Evolutionary conservation across 2,888 invertebrate species (phyloP).

Genomic region (Melipona beecheii): DNA sequence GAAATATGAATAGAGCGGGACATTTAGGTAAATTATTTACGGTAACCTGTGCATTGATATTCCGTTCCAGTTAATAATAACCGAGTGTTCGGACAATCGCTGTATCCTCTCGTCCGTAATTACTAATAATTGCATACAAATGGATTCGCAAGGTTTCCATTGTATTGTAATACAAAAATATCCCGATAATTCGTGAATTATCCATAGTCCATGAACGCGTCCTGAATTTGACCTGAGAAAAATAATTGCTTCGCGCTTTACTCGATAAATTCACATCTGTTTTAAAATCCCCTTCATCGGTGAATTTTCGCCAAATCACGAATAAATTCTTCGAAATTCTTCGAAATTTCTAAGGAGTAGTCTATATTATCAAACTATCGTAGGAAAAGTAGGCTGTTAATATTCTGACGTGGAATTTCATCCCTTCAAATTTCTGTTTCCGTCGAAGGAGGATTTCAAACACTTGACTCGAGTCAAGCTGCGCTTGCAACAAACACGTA

Average conservation of each 20-base stretch:
- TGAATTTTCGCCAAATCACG: accelerated
- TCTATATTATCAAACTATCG: background rate
- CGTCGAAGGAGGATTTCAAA: background rate
- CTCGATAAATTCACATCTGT: background rate
- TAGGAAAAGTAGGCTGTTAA: background rate
- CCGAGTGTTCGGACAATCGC: too few relatives aligned
- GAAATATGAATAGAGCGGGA: background rate
- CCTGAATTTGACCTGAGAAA: too few relatives aligned
- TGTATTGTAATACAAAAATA: too few relatives aligned
- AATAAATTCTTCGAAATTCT: background rate
- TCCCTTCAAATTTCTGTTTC: background rate
- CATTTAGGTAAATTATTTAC: background rate
- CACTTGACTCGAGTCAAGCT: background rate
- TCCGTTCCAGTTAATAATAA: background rate
- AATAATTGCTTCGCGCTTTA: too few relatives aligned
- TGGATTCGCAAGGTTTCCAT: too few relatives aligned
- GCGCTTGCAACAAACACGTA: background rate
- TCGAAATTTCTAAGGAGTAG: background rate
- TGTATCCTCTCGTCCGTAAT: too few relatives aligned
- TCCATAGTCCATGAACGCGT: too few relatives aligned
- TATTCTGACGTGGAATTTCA: background rate
- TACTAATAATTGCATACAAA: too few relatives aligned
- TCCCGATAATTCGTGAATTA: too few relatives aligned
- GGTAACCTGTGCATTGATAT: background rate
- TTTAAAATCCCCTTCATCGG: background rate